Base-by-base conservation (phyloP, 2,113 vertebrate genomes). In the Bubalus kerabau region DNA sequence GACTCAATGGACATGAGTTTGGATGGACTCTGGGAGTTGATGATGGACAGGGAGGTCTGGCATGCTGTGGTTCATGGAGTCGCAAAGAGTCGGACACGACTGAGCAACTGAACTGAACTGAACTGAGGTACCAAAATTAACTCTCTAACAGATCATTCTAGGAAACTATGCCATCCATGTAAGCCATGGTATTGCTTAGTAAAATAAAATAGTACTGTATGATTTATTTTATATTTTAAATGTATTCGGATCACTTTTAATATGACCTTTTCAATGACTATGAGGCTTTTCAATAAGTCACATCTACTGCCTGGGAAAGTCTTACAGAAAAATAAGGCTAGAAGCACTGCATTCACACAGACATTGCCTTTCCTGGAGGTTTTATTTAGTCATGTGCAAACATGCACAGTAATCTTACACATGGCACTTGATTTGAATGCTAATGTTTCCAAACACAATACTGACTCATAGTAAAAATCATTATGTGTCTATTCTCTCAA, bases 381-480 rank as follows among this genome's bases (percentile, higher is more conserved):
- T 87, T 90, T 50, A 74, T 90, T 82, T 94, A 78, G 50, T 67
- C 64, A 28, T 56, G 54, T 84, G 32, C 48, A 87, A 74, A 81
- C 54, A 84, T 16, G 15, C 78, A 60, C 23, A 85, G 62, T 81
- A 60, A 86, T 76, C n/a, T 87, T 57, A 88, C 0, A 28, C 19
- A 81, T 67, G 6, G 17, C 6, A 76, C 64, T 95, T 87, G 80
- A 94, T 84, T 36, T 92, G 84, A 97, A 97, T 94, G 59, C 43
- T 89, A 91, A 95, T 74, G 62, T 90, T 94, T 91, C 43, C 30
- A 87, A 95, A 46, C 59, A 86, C 74, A 96, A 90, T 32, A n/a
- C 54, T 92, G 59, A 95, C 21, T 94, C 43, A 30, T 15, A 81
- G 52, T 30, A 60, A 87, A 97, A 43, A 91, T 62, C 67, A n/a